Evolutionary conservation across 2,113 vertebrate genomes (phyloP).

Genomic region (Pipra filicauda): DNA sequence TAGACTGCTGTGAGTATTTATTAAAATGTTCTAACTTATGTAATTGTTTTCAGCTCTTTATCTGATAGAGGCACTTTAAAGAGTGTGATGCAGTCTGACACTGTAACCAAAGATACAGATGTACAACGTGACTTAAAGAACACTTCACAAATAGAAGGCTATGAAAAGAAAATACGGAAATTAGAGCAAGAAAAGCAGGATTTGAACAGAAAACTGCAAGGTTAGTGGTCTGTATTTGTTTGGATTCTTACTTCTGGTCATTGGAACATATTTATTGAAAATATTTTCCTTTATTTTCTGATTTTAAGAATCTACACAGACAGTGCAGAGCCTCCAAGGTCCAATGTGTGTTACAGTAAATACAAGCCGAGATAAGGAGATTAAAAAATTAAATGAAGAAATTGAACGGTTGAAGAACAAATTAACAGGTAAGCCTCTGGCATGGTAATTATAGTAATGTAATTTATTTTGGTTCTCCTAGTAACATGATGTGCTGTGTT

Average conservation of each 20-base stretch:
- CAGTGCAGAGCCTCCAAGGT: conserved; percentile 82
- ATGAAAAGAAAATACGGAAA: conserved; percentile 86
- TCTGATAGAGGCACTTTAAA: conserved; percentile 83
- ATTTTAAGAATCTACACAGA: conserved; percentile 85
- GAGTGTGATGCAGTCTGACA: conserved; percentile 56
- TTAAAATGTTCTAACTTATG: background rate
- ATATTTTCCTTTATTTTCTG: background rate
- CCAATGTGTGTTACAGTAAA: conserved; percentile 76
- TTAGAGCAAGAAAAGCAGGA: conserved; percentile 95
- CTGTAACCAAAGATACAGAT: conserved; percentile 63
- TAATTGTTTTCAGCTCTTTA: conserved; percentile 80
- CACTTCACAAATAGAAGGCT: conserved; percentile 86
- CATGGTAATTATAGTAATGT: background rate
- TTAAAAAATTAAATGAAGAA: conserved; percentile 94
- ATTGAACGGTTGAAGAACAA: conserved; percentile 93
- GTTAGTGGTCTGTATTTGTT: conserved; percentile 58
- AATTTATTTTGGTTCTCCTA: background rate
- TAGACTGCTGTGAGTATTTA: background rate
- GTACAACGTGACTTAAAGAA: conserved; percentile 73
- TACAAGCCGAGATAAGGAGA: conserved; percentile 86
- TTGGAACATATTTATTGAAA: background rate
- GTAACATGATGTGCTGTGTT: background rate
- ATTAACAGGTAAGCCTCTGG: conserved; percentile 81
- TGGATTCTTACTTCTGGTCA: background rate
- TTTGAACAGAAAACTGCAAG: conserved; percentile 90